Evolutionary conservation across 2,113 vertebrate genomes (phyloP).

Genomic region (Symphodus melops): DNA sequence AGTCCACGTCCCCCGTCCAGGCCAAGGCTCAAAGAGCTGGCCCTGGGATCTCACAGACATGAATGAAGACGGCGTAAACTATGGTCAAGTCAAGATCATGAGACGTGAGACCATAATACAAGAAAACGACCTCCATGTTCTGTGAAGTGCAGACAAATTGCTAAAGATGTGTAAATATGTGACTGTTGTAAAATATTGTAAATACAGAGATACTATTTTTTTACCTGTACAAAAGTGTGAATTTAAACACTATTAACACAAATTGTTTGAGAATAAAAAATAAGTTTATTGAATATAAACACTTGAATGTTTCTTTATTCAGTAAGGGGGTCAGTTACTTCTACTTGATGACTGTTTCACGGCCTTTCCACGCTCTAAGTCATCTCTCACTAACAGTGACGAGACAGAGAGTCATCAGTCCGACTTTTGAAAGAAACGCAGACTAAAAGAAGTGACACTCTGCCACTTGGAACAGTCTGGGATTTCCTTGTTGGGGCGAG

Average conservation of each 20-base stretch:
- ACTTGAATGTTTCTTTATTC: conserved; percentile 5
- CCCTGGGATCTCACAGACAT: conserved; percentile 25
- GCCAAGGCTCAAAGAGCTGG: conserved; percentile 40
- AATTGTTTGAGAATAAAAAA: conserved; percentile 63
- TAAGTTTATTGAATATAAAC: conserved; percentile 57
- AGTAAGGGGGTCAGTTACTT: conserved; percentile 14
- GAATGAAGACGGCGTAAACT: conserved; percentile 60
- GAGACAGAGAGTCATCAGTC: conserved; percentile 28
- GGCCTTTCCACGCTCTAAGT: conserved; percentile 32
- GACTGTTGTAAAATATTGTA: conserved; percentile 78
- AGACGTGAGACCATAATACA: conserved; percentile 11
- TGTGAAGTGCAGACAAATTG: conserved; percentile 54
- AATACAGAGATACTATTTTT: conserved; percentile 84
- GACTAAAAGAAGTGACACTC: conserved; percentile 26
- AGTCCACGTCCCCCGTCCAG: neutral
- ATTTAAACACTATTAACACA: conserved; percentile 80
- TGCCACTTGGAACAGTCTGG: conserved; percentile 59
- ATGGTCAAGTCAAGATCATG: conserved; percentile 34
- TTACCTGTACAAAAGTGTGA: conserved; percentile 75
- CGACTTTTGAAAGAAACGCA: conserved; percentile 36
- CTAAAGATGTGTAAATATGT: conserved; percentile 63
- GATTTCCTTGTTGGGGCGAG: conserved; percentile 77
- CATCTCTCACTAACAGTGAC: conserved; percentile 39
- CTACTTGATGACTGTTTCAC: neutral
- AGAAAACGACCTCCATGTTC: conserved; percentile 37